Conservation (phyloP, 1,140 invertebrate species). For the Caenorhabditis tropicalis region DNA sequence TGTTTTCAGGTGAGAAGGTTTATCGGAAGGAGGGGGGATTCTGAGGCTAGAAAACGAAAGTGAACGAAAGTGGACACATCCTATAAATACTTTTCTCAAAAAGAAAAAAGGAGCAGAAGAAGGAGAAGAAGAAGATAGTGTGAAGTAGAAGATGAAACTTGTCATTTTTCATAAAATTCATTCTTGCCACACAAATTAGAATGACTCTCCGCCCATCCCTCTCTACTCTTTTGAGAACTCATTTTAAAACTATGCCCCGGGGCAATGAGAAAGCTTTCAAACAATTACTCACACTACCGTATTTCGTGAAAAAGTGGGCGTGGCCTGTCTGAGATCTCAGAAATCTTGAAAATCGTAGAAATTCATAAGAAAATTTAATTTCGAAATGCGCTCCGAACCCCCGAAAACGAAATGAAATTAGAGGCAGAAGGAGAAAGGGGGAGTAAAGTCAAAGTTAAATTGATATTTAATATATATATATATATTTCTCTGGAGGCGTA, state of each 20-base stretch:
- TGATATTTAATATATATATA: no score
- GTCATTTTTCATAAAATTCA: constrained; percentile 40
- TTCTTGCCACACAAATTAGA: background rate
- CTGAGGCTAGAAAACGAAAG: no score
- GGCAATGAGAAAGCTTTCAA: constrained; percentile 13
- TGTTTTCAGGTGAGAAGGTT: no score
- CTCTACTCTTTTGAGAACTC: no score
- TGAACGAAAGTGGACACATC: no score
- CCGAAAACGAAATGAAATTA: background rate
- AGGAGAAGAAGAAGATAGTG: background rate
- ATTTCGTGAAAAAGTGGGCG: no score
- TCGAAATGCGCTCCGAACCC: background rate
- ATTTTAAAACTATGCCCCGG: no score
- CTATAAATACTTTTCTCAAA: no score
- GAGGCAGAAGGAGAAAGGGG: no score
- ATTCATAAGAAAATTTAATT: no score
- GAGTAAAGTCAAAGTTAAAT: constrained; percentile 1
- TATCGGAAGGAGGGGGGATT: no score
- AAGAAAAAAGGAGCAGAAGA: background rate
- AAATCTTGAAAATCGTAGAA: background rate
- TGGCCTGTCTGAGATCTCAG: background rate
- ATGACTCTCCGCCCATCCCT: no score
- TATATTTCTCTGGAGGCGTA: background rate
- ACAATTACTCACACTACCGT: constrained; percentile 4
- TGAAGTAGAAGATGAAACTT: constrained; percentile 16